A percentile compares a stretch with the other conserved stretches of the same genome.
Evolutionary conservation across 2,797 vertebrate species (phyloP).

Genomic region (Melanotaenia trifasciata): DNA sequence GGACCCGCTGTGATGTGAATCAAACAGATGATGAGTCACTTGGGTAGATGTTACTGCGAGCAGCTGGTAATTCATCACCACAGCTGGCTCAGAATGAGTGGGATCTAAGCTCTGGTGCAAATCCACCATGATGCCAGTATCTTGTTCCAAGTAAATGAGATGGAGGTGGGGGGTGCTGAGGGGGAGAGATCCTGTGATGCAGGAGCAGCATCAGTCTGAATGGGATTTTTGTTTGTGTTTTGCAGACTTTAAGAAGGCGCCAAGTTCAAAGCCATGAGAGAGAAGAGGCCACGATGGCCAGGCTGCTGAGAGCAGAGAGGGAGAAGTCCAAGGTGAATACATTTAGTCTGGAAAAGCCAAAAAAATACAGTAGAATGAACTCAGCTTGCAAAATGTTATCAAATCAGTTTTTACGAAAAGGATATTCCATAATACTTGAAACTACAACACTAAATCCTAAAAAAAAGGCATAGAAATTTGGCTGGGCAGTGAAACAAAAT

Average conservation of each 20-base stretch:
- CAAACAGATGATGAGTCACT: slow-evolving; percentile 82
- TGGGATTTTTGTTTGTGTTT: slow-evolving; percentile 38
- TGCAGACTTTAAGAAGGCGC: slow-evolving; percentile 84
- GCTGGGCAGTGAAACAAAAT: no score
- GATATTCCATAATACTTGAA: no score
- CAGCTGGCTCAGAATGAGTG: slow-evolving; percentile 59
- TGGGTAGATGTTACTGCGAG: slow-evolving; percentile 75
- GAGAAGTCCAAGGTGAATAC: slow-evolving; percentile 86
- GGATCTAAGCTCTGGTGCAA: slow-evolving; percentile 66
- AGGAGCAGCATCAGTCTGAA: slow-evolving; percentile 16
- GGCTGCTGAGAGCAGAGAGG: slow-evolving; percentile 85
- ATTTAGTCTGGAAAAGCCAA: neutral
- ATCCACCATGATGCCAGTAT: slow-evolving; percentile 47
- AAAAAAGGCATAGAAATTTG: no score
- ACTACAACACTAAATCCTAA: no score
- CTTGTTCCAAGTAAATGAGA: slow-evolving; percentile 45
- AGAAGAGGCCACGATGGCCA: slow-evolving; percentile 81
- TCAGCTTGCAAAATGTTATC: no score
- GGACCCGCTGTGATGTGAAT: slow-evolving; percentile 76
- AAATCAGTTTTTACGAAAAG: no score
- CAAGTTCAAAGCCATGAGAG: slow-evolving; percentile 78
- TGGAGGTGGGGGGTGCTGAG: neutral
- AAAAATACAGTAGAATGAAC: neutral
- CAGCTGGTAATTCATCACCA: slow-evolving; percentile 76
- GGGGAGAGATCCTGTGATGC: slow-evolving; percentile 40